A percentile compares a stretch with the other conserved stretches of the same genome.
Evolutionary conservation across 2,888 invertebrate genomes (phyloP).

Genomic region (Trichacis sp.): DNA sequence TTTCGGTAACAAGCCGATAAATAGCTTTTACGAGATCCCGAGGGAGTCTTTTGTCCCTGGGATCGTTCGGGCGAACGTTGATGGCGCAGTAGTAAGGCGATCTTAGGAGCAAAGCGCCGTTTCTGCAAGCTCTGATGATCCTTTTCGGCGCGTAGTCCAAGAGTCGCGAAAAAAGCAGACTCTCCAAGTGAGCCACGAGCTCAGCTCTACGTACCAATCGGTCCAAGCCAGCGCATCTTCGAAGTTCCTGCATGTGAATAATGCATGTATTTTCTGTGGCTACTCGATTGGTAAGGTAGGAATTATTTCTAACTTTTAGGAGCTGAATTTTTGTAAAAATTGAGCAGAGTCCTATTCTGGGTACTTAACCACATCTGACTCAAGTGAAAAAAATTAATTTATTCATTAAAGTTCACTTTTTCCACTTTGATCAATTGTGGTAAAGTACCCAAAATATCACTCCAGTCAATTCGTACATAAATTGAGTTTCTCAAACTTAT

Average conservation of each 20-base stretch:
- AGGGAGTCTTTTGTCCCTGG: slow-evolving; percentile 81
- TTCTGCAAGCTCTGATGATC: slow-evolving; percentile 76
- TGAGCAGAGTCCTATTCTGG: too few species aligned
- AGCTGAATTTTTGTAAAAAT: too few species aligned
- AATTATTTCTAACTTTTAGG: too few species aligned
- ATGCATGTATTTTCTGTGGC: too few species aligned
- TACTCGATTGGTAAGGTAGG: too few species aligned
- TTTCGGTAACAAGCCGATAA: slow-evolving; percentile 80
- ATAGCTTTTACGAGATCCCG: slow-evolving; percentile 80
- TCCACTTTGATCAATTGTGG: too few species aligned
- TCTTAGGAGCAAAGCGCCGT: slow-evolving; percentile 81
- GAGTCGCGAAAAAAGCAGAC: slow-evolving; percentile 83
- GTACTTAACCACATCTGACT: too few species aligned
- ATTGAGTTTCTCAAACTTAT: too few species aligned
- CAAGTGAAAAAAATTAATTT: too few species aligned
- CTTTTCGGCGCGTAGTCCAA: slow-evolving; percentile 77
- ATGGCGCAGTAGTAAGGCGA: slow-evolving; percentile 80
- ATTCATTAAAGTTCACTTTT: too few species aligned
- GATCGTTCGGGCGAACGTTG: slow-evolving; percentile 85
- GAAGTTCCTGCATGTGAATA: slow-evolving; percentile 85
- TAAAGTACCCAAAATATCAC: too few species aligned
- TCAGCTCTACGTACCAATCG: slow-evolving; percentile 85
- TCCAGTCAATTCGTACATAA: too few species aligned
- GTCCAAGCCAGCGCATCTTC: slow-evolving; percentile 84
- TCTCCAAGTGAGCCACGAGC: slow-evolving; percentile 84